Conservation (phyloP, 2,888 invertebrate species). For the Lepas anatifera region DNA sequence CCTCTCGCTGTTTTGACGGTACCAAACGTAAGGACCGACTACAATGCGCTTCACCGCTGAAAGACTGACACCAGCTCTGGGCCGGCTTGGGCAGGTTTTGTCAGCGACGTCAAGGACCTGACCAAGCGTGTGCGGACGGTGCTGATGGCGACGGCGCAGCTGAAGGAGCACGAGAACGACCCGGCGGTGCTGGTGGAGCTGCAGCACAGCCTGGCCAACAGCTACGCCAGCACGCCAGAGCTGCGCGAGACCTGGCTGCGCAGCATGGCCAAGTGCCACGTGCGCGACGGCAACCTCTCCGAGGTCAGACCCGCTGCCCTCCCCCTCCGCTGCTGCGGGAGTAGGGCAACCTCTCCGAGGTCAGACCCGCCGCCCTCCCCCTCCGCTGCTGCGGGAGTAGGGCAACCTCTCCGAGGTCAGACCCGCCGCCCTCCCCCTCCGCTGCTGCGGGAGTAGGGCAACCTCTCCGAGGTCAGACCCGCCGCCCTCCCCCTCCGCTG, state of each 20-base stretch:
- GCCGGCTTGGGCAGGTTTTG: constrained; percentile 56
- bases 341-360: background rate
- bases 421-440: too few relatives aligned
- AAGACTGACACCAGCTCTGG: too few relatives aligned
- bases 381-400: too few relatives aligned
- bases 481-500: too few relatives aligned
- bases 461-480: too few relatives aligned
- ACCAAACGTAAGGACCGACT: too few relatives aligned
- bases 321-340: constrained; percentile 37
- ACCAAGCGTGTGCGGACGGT: constrained; percentile 88
- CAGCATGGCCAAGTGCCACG: constrained; percentile 74
- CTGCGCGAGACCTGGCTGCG: constrained; percentile 91
- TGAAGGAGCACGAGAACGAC: constrained; percentile 79
- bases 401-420: too few relatives aligned
- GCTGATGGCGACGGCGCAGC: constrained; percentile 83
- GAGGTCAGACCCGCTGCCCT: too few relatives aligned
- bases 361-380: background rate
- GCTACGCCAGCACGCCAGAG: constrained; percentile 88
- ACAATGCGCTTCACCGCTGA: too few relatives aligned
- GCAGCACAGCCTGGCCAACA: constrained; percentile 82
- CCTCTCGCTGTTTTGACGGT: too few relatives aligned
- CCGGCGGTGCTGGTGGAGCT: constrained; percentile 83
- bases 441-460: too few relatives aligned
- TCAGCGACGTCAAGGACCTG: constrained; percentile 80
- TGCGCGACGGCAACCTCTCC: constrained; percentile 66